Evolutionary conservation across 2,888 invertebrate species (phyloP).

Genomic region (Andrena bucephala): DNA sequence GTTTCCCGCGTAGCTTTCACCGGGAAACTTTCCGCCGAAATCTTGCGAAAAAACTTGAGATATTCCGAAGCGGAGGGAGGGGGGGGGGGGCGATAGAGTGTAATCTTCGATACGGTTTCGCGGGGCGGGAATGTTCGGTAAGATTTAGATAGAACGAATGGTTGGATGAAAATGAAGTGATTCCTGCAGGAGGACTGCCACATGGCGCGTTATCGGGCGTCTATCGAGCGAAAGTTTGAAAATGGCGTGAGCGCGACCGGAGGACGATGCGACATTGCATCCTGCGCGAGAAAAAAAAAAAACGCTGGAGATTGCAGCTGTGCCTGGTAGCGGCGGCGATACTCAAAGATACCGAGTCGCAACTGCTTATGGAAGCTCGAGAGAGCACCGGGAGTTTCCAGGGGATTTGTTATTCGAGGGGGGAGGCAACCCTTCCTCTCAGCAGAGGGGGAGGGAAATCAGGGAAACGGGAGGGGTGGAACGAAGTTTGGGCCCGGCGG

Average conservation of each 20-base stretch:
- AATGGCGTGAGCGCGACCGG: slow-evolving; percentile 39
- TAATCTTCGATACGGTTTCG: slow-evolving; percentile 1
- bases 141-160: slow-evolving; percentile 14
- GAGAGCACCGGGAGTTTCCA: neutral
- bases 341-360: slow-evolving; percentile 63
- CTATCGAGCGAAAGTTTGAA: slow-evolving; percentile 58
- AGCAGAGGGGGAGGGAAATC: neutral
- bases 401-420: slow-evolving; percentile 26
- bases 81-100: neutral
- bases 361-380: slow-evolving; percentile 57
- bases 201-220: slow-evolving; percentile 57
- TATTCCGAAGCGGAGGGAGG: neutral
- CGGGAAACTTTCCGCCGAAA: neutral
- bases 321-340: slow-evolving; percentile 45
- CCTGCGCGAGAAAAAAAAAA: slow-evolving; percentile 56
- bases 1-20: neutral
- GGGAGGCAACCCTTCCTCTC: neutral
- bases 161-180: slow-evolving; percentile 27
- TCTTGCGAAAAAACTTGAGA: slow-evolving; percentile 10
- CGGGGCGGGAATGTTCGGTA: neutral
- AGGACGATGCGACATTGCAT: slow-evolving; percentile 22
- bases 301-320: slow-evolving; percentile 59
- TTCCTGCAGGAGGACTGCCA: slow-evolving; percentile 19
- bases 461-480: neutral
- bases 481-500: slow-evolving; percentile 31